Conservation (phyloP, 2,113 vertebrate species). For the Cyprinodon tularosa region DNA sequence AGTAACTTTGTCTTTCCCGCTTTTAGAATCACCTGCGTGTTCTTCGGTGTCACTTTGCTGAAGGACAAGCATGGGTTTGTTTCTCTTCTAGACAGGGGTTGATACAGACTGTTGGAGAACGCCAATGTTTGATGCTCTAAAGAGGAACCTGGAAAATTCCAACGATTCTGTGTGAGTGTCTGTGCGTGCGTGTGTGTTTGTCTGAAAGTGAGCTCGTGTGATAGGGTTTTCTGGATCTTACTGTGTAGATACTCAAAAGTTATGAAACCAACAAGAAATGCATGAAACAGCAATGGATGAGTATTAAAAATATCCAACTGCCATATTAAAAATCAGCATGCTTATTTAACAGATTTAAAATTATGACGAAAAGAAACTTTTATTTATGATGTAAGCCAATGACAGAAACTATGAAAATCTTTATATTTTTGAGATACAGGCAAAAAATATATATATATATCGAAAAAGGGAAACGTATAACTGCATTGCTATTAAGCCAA, state of each 20-base stretch:
- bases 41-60: constrained; percentile 47
- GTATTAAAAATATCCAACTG: constrained; percentile 81
- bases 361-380: constrained; percentile 73
- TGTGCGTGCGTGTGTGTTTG: constrained; percentile 12
- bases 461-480: constrained; percentile 80
- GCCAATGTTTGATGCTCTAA: constrained; percentile 25
- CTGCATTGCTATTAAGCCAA: constrained; percentile 84
- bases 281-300: constrained; percentile 88
- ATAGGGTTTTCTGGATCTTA: constrained; percentile 76
- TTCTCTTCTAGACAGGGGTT: constrained; percentile 48
- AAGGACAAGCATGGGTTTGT: constrained; percentile 47
- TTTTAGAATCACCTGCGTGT: constrained; percentile 51
- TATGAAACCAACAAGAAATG: constrained; percentile 82
- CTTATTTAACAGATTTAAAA: constrained; percentile 79
- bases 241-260: constrained; percentile 88
- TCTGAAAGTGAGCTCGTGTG: constrained; percentile 26
- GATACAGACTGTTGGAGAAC: constrained; percentile 42
- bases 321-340: constrained; percentile 86
- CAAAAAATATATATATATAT: constrained; percentile 75
- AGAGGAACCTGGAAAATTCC: constrained; percentile 36
- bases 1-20: constrained; percentile 66
- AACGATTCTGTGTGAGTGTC: constrained; percentile 23
- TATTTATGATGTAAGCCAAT: constrained; percentile 84
- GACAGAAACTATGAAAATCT: constrained; percentile 82
- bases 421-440: constrained; percentile 88